A percentile compares a stretch with the other conserved stretches of the same genome.
phyloP scores from a whole-genome alignment of 2,113 vertebrate species.

The Laterallus jamaicensis region DNA sequence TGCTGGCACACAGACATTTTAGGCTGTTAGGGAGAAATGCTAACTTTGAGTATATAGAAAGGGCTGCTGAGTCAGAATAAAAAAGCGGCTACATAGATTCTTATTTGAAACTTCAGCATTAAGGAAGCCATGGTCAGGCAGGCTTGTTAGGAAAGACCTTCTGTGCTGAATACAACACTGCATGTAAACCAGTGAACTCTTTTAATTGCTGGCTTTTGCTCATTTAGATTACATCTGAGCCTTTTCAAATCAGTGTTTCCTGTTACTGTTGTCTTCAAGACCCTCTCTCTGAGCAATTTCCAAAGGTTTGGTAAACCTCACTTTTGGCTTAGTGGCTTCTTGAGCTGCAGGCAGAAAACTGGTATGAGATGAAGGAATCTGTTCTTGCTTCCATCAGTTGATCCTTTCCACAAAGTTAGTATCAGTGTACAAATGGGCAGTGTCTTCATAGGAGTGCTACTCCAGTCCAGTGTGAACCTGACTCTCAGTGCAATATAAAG shows the following conservation, averaged over 20 bases:
- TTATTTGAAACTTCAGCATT: not conserved
- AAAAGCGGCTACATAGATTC: not conserved
- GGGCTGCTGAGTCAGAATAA: not conserved
- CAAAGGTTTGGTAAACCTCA: not conserved
- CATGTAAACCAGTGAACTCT: not conserved
- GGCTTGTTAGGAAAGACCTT: not conserved
- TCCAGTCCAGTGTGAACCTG: not conserved
- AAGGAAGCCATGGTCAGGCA: not conserved
- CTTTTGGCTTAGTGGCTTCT: not conserved
- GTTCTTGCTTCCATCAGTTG: not conserved
- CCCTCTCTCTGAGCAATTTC: not conserved
- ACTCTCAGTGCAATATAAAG: not conserved
- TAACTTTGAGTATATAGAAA: not conserved
- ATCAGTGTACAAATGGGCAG: not conserved
- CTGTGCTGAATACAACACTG: not conserved
- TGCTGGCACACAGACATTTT: not conserved
- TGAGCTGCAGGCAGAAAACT: not conserved
- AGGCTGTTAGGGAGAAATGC: not conserved
- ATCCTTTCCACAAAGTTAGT: not conserved
- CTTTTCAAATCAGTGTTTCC: not conserved
- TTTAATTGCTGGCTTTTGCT: not conserved
- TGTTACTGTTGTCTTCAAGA: not conserved
- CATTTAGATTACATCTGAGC: not conserved
- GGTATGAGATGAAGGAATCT: not conserved
- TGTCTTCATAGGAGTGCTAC: not conserved